A percentile compares a stretch with the other conserved stretches of the same genome.
Evolutionary conservation across 2,888 invertebrate genomes (phyloP).

Genomic region (Drosophila lacicola): DNA sequence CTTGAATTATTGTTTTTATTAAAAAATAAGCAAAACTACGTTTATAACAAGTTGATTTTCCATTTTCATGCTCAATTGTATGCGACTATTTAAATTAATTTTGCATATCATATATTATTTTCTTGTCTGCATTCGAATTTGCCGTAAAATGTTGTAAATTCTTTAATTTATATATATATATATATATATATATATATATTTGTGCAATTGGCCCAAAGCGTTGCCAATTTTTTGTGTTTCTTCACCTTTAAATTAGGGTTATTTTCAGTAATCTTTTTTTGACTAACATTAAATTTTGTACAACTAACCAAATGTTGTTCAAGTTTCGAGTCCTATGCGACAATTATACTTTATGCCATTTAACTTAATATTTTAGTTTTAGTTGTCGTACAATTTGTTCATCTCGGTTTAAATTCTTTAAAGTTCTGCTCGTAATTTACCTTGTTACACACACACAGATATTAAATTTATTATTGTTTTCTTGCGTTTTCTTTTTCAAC

Average conservation of each 20-base stretch:
- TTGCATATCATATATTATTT: slow-evolving; percentile 31
- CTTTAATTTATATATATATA: slow-evolving; percentile 37
- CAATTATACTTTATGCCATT: slow-evolving; percentile 44
- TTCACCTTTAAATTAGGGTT: slow-evolving; percentile 41
- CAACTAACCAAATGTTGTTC: slow-evolving; percentile 68
- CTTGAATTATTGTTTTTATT: slow-evolving; percentile 83
- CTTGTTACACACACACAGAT: slow-evolving; percentile 68
- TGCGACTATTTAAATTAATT: slow-evolving; percentile 41
- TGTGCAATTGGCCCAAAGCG: slow-evolving; percentile 59
- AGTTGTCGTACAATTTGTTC: slow-evolving; percentile 54
- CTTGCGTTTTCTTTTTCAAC: slow-evolving; percentile 67
- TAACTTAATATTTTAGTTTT: slow-evolving; percentile 13
- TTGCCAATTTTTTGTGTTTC: slow-evolving; percentile 48
- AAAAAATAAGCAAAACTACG: slow-evolving; percentile 85
- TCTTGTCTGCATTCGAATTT: slow-evolving; percentile 58
- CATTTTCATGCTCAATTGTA: slow-evolving; percentile 73
- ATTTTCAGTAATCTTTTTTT: slow-evolving; percentile 27
- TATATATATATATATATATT: slow-evolving; percentile 17
- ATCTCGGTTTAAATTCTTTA: slow-evolving; percentile 69
- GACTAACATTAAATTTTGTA: slow-evolving; percentile 57
- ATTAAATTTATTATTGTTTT: slow-evolving; percentile 81
- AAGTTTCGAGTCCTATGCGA: slow-evolving; percentile 60
- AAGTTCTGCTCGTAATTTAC: slow-evolving; percentile 63
- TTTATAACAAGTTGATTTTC: slow-evolving; percentile 85
- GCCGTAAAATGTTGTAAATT: slow-evolving; percentile 47